Evolutionary conservation across 2,888 invertebrate genomes (phyloP).

Genomic region (Leucophora obtusa): DNA sequence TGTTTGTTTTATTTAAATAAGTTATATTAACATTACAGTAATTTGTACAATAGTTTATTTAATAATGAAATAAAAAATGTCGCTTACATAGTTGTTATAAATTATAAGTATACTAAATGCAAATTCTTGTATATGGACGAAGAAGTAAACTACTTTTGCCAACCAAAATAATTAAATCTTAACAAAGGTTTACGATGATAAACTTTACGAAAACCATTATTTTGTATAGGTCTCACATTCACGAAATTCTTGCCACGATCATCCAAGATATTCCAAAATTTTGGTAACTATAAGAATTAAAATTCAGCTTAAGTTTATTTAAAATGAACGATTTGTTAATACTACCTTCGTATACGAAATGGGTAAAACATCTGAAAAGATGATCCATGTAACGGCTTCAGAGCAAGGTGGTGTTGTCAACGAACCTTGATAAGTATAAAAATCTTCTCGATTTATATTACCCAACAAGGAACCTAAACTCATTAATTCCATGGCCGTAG

Average conservation of each 20-base stretch:
- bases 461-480: slow-evolving; percentile 72
- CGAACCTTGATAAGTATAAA: slow-evolving; percentile 80
- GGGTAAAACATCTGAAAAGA: slow-evolving; percentile 81
- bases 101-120: background rate
- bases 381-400: slow-evolving; percentile 86
- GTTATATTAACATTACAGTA: background rate
- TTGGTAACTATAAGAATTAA: slow-evolving; percentile 65
- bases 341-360: slow-evolving; percentile 74
- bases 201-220: slow-evolving; percentile 68
- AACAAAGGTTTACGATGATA: slow-evolving; percentile 66
- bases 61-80: background rate
- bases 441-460: slow-evolving; percentile 70
- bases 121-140: too few species aligned
- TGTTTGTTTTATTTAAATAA: too few species aligned
- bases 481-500: slow-evolving; percentile 65
- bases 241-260: slow-evolving; percentile 63
- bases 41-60: slow-evolving; percentile 3
- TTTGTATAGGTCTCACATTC: slow-evolving; percentile 71
- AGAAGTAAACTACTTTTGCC: slow-evolving; percentile 13
- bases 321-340: background rate
- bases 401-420: slow-evolving; percentile 87
- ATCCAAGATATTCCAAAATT: slow-evolving; percentile 72
- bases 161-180: slow-evolving; percentile 52
- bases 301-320: background rate
- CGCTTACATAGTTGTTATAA: background rate